Conservation (phyloP, 2,113 vertebrate genomes). For the Ptilonorhynchus violaceus region DNA sequence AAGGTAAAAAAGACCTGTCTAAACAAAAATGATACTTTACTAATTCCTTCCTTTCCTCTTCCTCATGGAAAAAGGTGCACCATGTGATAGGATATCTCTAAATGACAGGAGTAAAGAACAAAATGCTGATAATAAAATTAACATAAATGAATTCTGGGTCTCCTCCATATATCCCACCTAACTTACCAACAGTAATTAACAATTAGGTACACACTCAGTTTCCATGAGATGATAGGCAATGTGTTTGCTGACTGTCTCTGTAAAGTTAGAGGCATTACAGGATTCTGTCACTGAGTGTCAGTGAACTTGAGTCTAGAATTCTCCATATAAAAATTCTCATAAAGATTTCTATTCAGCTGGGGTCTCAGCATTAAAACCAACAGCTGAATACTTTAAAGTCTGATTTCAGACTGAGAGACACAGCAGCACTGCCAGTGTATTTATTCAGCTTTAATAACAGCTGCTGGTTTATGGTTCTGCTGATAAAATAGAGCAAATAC, state of each 20-base stretch:
- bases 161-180: background rate
- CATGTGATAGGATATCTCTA: background rate
- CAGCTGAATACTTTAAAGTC: background rate
- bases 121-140: background rate
- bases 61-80: background rate
- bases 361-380: background rate
- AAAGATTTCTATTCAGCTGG: background rate
- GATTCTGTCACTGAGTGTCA: background rate
- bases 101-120: background rate
- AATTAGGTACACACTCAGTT: background rate
- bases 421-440: background rate
- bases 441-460: background rate
- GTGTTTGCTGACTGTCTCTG: background rate
- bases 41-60: background rate
- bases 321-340: background rate
- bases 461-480: background rate
- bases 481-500: background rate
- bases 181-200: background rate
- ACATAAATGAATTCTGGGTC: background rate
- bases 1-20: background rate
- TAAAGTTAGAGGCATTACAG: background rate
- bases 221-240: background rate
- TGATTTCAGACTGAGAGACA: background rate
- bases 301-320: background rate
- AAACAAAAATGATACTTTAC: background rate